Conservation (phyloP, 1,140 invertebrate species). For the Platyscapa corneri region DNA sequence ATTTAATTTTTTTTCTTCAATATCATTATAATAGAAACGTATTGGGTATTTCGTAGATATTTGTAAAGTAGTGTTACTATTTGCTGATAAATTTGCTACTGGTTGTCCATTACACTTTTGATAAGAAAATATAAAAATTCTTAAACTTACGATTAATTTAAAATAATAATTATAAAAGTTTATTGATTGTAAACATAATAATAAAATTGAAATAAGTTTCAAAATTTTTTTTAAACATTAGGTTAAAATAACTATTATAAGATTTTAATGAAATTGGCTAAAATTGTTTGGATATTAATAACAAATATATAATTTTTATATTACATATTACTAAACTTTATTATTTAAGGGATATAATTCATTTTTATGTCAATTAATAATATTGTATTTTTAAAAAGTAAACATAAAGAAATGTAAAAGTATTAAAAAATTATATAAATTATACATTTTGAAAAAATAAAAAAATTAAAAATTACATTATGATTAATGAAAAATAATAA, state of each 20-base stretch:
- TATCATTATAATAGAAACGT: slow-evolving; percentile 64
- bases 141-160: neutral
- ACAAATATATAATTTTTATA: no score
- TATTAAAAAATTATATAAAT: neutral
- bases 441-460: neutral
- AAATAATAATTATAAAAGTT: neutral
- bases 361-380: no score
- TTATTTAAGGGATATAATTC: no score
- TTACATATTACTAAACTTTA: no score
- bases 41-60: slow-evolving; percentile 72
- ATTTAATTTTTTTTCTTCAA: slow-evolving; percentile 28
- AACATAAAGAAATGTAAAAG: no score
- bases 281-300: no score
- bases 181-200: neutral
- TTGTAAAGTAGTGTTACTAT: slow-evolving; percentile 66
- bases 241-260: no score
- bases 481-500: neutral
- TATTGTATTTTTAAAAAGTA: no score
- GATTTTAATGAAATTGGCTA: no score
- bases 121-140: slow-evolving; percentile 9
- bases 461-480: neutral
- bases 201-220: no score
- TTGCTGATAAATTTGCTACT: slow-evolving; percentile 59
- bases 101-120: slow-evolving; percentile 70
- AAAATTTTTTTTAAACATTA: no score